Percentiles rank a stretch among this genome's conserved stretches.
These are phyloP conservation scores for Leptinotarsa texana DNA, from an alignment of 1,140 invertebrate genomes.

Conservation along the genomic window DNA sequence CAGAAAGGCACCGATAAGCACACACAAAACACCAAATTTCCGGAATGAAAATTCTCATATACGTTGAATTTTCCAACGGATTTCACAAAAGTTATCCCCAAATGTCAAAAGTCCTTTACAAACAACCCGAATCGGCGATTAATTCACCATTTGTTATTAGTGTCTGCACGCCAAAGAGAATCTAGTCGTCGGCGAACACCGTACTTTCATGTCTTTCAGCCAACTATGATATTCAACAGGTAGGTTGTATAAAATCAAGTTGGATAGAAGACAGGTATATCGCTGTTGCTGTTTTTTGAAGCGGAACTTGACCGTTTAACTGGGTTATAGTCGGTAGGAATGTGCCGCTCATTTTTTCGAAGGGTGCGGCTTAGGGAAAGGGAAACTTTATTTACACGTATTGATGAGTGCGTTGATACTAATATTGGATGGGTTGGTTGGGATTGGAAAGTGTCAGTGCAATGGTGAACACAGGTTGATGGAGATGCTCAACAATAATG, in stretches of 20 bases:
- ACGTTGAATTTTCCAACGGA: background rate
- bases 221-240: constrained; percentile 27
- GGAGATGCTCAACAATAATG: too few species aligned
- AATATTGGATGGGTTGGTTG: background rate
- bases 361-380: constrained; percentile 19
- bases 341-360: constrained; percentile 14
- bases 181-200: constrained; percentile 11
- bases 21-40: constrained; percentile 9
- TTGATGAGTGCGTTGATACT: background rate
- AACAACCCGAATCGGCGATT: constrained; percentile 2
- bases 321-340: constrained; percentile 11
- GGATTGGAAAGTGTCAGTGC: background rate
- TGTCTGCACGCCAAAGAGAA: background rate
- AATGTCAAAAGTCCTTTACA: background rate
- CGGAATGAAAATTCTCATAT: background rate
- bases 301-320: constrained; percentile 19
- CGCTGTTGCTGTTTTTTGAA: constrained; percentile 19
- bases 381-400: constrained; percentile 21
- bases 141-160: constrained; percentile 16
- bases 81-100: background rate
- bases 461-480: background rate
- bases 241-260: constrained; percentile 25
- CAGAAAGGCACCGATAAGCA: constrained; percentile 9
- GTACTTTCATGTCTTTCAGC: constrained; percentile 22
- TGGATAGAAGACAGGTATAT: constrained; percentile 22